These are phyloP conservation scores for Spatulosminthurus flaviceps DNA, from an alignment of 2,888 invertebrate genomes.

Conservation along the genomic window DNA sequence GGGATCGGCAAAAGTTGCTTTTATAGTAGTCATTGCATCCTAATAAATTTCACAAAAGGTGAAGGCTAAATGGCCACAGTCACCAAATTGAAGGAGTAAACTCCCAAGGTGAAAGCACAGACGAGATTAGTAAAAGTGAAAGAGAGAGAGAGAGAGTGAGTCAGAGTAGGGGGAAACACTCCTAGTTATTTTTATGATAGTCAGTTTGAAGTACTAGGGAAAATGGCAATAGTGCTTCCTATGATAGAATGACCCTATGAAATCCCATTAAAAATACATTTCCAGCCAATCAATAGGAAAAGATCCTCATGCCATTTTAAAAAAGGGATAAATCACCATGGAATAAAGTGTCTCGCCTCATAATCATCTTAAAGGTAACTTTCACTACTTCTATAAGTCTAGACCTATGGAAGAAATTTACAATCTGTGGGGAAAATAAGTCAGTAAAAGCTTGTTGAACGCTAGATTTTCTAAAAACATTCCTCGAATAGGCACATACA, in stretches of 20 bases:
- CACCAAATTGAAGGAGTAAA: neutral
- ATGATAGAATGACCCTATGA: constrained; percentile 43
- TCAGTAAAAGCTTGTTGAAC: too few relatives aligned
- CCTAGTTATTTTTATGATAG: constrained; percentile 9
- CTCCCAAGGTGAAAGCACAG: neutral
- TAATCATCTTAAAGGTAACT: constrained; percentile 27
- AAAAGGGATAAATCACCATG: constrained; percentile 48
- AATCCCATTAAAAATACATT: constrained; percentile 53
- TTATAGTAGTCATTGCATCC: constrained; percentile 13
- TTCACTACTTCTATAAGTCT: too few relatives aligned
- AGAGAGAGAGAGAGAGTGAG: constrained; percentile 10
- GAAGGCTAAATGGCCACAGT: constrained; percentile 1
- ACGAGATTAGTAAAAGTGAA: neutral
- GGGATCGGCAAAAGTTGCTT: neutral
- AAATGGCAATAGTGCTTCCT: constrained; percentile 10
- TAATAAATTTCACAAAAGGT: constrained; percentile 11
- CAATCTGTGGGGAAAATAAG: neutral
- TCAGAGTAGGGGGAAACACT: neutral
- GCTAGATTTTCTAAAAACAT: too few relatives aligned
- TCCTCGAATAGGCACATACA: too few relatives aligned
- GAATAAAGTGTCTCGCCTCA: constrained; percentile 43
- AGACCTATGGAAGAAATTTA: too few relatives aligned
- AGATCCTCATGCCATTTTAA: constrained; percentile 44
- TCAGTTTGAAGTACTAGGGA: constrained; percentile 6
- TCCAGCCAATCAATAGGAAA: constrained; percentile 41